Evolutionary conservation across 2,113 vertebrate genomes (phyloP).

Genomic region (Paratilapia polleni): DNA sequence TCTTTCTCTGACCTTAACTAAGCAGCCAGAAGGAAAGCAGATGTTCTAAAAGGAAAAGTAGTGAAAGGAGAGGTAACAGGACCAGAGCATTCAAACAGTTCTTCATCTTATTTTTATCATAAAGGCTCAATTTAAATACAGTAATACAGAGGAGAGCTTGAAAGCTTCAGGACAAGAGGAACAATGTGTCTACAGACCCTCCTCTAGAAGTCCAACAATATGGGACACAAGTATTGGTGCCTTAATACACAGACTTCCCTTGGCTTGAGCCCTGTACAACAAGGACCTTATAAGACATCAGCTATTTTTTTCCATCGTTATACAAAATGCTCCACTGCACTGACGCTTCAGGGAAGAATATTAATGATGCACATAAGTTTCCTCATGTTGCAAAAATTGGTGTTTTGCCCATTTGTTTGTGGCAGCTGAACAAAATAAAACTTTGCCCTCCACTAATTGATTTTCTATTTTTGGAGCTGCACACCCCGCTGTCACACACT

Average conservation of each 20-base stretch:
- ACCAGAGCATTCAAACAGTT: fast-evolving
- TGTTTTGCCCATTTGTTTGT: not conserved
- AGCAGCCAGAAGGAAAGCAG: not conserved
- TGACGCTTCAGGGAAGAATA: fast-evolving
- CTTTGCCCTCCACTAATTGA: not conserved
- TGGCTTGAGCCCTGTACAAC: not conserved
- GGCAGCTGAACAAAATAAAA: not conserved
- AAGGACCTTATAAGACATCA: not conserved
- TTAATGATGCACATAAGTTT: not conserved
- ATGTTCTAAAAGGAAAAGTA: not conserved
- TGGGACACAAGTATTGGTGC: no score
- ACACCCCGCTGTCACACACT: not conserved
- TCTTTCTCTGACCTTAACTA: not conserved
- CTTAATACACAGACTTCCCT: fast-evolving
- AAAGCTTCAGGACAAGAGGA: no score
- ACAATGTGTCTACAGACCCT: no score
- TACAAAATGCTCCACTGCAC: not conserved
- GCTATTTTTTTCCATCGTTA: fast-evolving
- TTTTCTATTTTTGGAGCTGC: not conserved
- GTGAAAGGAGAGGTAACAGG: fast-evolving
- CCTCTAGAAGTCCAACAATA: not conserved
- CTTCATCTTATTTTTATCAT: not conserved
- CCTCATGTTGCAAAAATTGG: not conserved
- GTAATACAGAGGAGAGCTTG: not conserved
- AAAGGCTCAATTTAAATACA: not conserved